phyloP scores from a whole-genome alignment of 2,888 invertebrate species.

The Melolontha melolontha region DNA sequence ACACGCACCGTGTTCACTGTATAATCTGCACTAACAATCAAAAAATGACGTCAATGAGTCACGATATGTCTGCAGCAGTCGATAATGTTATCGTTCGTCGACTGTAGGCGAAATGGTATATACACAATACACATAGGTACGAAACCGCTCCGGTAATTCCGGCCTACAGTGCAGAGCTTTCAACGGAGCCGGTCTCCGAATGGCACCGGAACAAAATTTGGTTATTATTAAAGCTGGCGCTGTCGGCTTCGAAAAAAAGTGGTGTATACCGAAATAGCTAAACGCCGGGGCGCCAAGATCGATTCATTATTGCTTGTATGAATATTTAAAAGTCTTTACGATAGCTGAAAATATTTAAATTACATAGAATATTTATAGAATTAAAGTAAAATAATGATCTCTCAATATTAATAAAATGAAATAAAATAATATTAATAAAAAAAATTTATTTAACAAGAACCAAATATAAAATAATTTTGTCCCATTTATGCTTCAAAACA shows the following conservation, averaged over 20 bases:
- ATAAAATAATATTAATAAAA: too few species aligned
- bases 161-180: conserved; percentile 7
- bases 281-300: conserved; percentile 6
- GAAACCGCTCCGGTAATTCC: conserved; percentile 10
- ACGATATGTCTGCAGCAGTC: conserved; percentile 59
- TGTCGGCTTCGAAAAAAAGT: conserved; percentile 6
- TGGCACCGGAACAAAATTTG: conserved; percentile 32
- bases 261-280: conserved; percentile 23
- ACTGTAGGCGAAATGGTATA: conserved; percentile 13
- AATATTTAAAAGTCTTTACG: too few species aligned
- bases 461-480: too few species aligned
- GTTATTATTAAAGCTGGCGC: conserved; percentile 21
- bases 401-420: too few species aligned
- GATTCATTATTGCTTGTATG: neutral
- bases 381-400: too few species aligned
- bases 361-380: too few species aligned
- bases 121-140: neutral
- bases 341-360: too few species aligned
- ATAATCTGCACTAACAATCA: conserved; percentile 61
- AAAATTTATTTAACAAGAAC: too few species aligned
- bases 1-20: conserved; percentile 55
- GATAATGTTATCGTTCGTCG: conserved; percentile 43
- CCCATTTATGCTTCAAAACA: too few species aligned
- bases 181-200: conserved; percentile 6
- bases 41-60: conserved; percentile 60